Evolutionary conservation across 2,888 invertebrate species (phyloP), one percentile per base, ranked within the genome.

Genomic region (Scaptomyza polygonia): DNA sequence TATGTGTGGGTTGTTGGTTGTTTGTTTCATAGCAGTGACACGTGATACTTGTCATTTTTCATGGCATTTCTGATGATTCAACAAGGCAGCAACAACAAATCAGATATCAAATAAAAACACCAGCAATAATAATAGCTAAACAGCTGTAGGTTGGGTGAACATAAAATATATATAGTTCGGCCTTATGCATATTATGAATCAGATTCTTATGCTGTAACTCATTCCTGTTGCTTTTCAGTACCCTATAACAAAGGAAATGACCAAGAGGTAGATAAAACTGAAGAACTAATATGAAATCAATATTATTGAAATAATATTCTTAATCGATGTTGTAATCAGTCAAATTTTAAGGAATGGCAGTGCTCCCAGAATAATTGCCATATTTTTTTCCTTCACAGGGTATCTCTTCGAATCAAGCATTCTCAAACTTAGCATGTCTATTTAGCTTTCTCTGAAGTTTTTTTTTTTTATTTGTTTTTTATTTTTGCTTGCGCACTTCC

Each of bases 401-500:
- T 62, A 63, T 49, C 8, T 12, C 2, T 25, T 6, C 6, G 2
- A 8, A 21, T 21, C 29, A 8, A 4, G 14, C 29, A 9, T 9
- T 18, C 1, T n/a, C 16, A 1, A 8, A 9, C 6, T 16, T 14
- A 8, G 14, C 25, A 7, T 6, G 14, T 44, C 25, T 54, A 32
- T 44, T 54, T 25, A 25, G 25, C 16, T 32, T 54, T 54, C 40
- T n/a, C 21, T 18, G 59, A n/a, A n/a, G n/a, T n/a, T n/a, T 44
- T 12, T 42, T 42, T 32, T 42, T 48, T 12, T 2, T 4, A 48
- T 42, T 36, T 21, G 52, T 32, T 30, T 29, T 40, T 39, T 56
- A 14, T 57, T 47, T 65, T 71, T 52, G 68, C 79, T 72, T 75
- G 79, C 78, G 80, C 72, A 88, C 83, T 84, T 85, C 88, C 86